Evolutionary conservation across 2,888 invertebrate genomes (phyloP), one percentile per base, ranked within the genome.

Genomic region (Linnaemya tessellans): DNA sequence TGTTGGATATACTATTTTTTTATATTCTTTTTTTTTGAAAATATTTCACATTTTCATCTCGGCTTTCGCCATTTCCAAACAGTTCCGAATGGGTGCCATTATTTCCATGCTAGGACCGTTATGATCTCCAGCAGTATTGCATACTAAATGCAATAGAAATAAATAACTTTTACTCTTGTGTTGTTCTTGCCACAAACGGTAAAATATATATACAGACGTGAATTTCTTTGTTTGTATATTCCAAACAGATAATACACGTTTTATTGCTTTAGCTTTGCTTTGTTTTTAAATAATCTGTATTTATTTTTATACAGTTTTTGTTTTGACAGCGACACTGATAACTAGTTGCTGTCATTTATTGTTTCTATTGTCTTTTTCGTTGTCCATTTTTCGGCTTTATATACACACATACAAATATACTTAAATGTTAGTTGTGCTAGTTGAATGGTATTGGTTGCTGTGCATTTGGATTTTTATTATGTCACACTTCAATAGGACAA

Each of bases 281-380:
- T 49, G 49, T 18, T 49, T 49, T 49, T 43, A 11, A 1, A 18
- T 49, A n/a, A 18, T 8, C 7, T n/a, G 1, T 25, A 25, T 1
- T 54, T 54, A 54, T 54, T 75, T 73, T 60, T 54, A 25, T 51
- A 43, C 62, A 35, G 30, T 58, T 60, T 22, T 38, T 51, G 1
- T 62, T 71, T 80, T 80, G 67, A 84, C 80, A 80, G 65, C 74
- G 75, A 84, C 68, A 77, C 75, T 77, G 80, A 80, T 77, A 77
- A 80, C 71, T 60, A 77, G 64, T 84, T 84, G 77, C 75, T 84
- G 84, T 77, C 80, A 84, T 80, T 84, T 84, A 58, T 71, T 84
- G 70, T 60, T 64, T 54, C 68, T 79, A 8, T 84, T 80, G 71
- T 71, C 58, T 75, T 79, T 74, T n/a, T 70, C 60, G 49, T 46